Conservation (phyloP, 1,140 invertebrate genomes). For the Cyclina sinensis region DNA sequence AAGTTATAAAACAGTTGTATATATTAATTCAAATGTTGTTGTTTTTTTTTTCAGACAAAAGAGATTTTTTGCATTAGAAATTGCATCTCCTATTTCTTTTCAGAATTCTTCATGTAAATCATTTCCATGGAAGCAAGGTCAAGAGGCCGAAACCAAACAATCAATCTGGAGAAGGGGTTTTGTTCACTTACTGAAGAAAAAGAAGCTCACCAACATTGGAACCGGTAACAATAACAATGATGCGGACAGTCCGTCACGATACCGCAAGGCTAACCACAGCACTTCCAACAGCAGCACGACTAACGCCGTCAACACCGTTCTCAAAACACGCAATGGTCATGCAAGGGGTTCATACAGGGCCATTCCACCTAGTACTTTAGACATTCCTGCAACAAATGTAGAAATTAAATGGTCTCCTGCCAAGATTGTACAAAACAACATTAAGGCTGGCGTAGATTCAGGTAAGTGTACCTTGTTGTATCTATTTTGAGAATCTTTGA, state of each 20-base stretch:
- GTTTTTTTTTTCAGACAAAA: no score
- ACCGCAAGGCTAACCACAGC: constrained; percentile 49
- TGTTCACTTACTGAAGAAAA: constrained; percentile 66
- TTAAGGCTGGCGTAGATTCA: constrained; percentile 45
- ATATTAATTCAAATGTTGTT: no score
- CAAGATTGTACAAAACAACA: constrained; percentile 55
- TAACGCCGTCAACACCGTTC: constrained; percentile 29
- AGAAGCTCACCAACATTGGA: constrained; percentile 39
- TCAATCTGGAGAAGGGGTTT: constrained; percentile 62
- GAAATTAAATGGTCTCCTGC: constrained; percentile 55
- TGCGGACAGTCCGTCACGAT: constrained; percentile 58
- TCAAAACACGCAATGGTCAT: constrained; percentile 68
- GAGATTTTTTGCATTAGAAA: no score
- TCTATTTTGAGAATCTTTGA: background rate
- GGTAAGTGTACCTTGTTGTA: background rate
- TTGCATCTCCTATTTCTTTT: no score
- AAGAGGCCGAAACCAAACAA: constrained; percentile 56
- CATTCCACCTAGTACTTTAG: constrained; percentile 51
- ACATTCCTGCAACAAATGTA: constrained; percentile 60
- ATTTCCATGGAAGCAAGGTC: constrained; percentile 41
- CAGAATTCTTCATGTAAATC: constrained; percentile 60
- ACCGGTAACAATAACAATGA: constrained; percentile 62
- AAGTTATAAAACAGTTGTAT: constrained; percentile 23
- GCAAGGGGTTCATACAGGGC: constrained; percentile 35
- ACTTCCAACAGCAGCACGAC: constrained; percentile 26